phyloP scores from a whole-genome alignment of 2,797 vertebrate species.

The Nasua narica region DNA sequence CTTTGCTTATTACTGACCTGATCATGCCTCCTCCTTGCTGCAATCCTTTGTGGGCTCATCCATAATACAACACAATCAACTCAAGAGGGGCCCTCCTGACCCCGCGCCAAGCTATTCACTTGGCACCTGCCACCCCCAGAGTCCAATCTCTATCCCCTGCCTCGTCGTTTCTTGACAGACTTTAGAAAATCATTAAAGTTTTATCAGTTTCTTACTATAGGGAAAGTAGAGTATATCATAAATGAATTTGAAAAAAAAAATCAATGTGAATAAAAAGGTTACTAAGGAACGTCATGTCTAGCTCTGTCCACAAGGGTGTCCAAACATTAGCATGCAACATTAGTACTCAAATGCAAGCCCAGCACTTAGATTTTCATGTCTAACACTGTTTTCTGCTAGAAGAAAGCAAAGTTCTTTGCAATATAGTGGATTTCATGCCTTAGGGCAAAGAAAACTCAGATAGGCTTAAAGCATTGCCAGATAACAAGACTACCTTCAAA shows the following conservation, averaged over 20 bases:
- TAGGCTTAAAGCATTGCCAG: neutral
- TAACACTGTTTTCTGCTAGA: neutral
- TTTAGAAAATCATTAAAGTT: conserved; percentile 12
- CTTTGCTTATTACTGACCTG: neutral
- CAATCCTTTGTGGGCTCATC: neutral
- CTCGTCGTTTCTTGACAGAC: neutral
- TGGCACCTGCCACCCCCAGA: neutral
- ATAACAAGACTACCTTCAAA: neutral
- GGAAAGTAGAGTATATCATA: neutral
- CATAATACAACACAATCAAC: neutral
- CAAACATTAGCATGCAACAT: neutral
- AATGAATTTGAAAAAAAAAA: neutral
- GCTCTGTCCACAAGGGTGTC: neutral
- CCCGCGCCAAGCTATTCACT: neutral
- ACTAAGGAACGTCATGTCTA: neutral
- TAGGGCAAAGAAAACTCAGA: neutral
- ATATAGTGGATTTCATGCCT: neutral
- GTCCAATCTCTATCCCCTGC: neutral
- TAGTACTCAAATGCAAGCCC: neutral
- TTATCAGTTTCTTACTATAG: neutral
- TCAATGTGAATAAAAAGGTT: neutral
- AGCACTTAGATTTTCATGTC: neutral
- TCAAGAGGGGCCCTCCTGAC: neutral
- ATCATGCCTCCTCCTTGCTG: neutral
- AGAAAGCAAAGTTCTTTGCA: conserved; percentile 36